A percentile compares a stretch with the other conserved stretches of the same genome.
Conservation (phyloP, 2,797 vertebrate species). For the Pipistrellus nathusii region DNA sequence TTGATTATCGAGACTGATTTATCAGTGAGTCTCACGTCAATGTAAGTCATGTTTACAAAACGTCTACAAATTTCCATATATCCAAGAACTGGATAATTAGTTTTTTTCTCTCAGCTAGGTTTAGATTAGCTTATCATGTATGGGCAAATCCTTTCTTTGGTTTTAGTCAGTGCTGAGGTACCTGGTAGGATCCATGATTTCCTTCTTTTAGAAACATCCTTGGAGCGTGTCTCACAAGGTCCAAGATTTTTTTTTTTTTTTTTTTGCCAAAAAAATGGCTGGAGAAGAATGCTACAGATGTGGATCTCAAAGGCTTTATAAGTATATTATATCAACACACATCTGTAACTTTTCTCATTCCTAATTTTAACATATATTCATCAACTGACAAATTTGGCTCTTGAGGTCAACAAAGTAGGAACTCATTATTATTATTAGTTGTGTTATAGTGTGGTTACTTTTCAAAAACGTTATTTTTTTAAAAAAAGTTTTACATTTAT, state of each 20-base stretch:
- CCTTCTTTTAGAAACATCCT: background rate
- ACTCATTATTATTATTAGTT: background rate
- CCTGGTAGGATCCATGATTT: background rate
- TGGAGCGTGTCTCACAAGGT: background rate
- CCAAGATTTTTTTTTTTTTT: background rate
- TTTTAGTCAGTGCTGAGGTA: background rate
- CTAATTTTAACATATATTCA: slow-evolving; percentile 15
- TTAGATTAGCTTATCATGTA: background rate
- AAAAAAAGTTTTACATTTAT: background rate
- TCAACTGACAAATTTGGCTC: background rate
- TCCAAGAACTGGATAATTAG: background rate
- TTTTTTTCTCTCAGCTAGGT: background rate
- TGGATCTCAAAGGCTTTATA: background rate
- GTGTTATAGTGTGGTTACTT: background rate
- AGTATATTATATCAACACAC: background rate
- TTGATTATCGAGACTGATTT: background rate
- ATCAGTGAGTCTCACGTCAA: background rate
- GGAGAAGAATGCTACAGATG: background rate
- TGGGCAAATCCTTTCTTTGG: background rate
- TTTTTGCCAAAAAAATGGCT: background rate
- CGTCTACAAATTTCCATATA: background rate
- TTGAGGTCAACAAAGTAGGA: background rate
- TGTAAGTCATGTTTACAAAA: background rate
- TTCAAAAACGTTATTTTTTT: background rate
- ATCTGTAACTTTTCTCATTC: background rate